Conservation (phyloP, 2,113 vertebrate species). For the Cynocephalus volans region DNA sequence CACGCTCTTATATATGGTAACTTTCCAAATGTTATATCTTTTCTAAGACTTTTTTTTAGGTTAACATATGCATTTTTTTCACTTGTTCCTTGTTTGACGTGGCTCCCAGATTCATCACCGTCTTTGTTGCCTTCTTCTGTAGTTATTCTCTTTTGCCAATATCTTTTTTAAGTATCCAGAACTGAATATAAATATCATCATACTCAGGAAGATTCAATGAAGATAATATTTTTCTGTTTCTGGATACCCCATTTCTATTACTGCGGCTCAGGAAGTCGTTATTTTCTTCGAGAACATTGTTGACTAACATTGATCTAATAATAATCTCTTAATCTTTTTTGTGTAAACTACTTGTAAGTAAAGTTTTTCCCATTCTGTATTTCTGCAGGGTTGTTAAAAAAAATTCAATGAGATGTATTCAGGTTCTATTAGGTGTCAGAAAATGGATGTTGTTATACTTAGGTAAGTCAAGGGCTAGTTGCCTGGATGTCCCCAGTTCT, state of each 20-base stretch:
- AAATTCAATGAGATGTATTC: neutral
- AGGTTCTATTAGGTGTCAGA: neutral
- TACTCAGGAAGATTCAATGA: neutral
- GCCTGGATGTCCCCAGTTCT: neutral
- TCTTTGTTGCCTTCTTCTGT: neutral
- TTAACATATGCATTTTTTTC: neutral
- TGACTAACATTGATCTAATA: constrained; percentile 31
- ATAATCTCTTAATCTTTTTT: constrained; percentile 52
- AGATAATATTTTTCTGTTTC: neutral
- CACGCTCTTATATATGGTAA: neutral
- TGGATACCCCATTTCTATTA: constrained; percentile 10
- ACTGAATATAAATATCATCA: neutral
- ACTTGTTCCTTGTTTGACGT: neutral
- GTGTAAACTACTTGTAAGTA: constrained; percentile 27
- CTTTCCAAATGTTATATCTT: neutral
- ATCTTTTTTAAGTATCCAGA: neutral
- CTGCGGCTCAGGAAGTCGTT: neutral
- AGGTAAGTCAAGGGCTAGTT: neutral
- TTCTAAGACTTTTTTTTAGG: neutral
- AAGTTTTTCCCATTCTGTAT: constrained; percentile 34
- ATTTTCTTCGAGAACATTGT: constrained; percentile 9
- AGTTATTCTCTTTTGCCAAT: neutral
- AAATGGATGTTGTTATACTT: neutral
- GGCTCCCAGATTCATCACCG: neutral
- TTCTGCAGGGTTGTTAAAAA: constrained; percentile 37